phyloP scores from a whole-genome alignment of 2,113 vertebrate genomes.

The Hemiscyllium ocellatum region DNA sequence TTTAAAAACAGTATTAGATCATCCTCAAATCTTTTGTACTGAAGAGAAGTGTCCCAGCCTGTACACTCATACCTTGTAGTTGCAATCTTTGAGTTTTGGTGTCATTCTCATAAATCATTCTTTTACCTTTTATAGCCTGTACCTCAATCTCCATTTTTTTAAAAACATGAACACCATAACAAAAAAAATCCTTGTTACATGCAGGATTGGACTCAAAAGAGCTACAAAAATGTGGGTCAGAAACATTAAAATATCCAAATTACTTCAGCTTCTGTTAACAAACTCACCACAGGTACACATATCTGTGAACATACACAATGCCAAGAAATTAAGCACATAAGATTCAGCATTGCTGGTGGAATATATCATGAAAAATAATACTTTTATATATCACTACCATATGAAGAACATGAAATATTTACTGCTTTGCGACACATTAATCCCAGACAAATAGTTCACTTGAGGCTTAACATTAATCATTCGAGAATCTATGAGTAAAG shows the following conservation, averaged over 20 bases:
- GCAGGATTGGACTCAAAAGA: neutral
- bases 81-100: neutral
- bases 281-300: neutral
- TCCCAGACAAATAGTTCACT: neutral
- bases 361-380: neutral
- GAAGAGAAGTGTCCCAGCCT: neutral
- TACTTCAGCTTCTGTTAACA: neutral
- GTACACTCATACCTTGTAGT: neutral
- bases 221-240: neutral
- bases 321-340: neutral
- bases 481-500: neutral
- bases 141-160: neutral
- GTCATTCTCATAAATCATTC: neutral
- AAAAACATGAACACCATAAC: neutral
- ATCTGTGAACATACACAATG: neutral
- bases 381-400: constrained; percentile 1
- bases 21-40: neutral
- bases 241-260: neutral
- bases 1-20: neutral
- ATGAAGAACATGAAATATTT: constrained; percentile 9
- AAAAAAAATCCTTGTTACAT: neutral
- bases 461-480: neutral
- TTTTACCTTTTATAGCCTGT: neutral
- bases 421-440: neutral
- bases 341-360: neutral